These are phyloP conservation scores for Varanus komodoensis DNA, from an alignment of 2,113 vertebrate species.

Conservation along the genomic window DNA sequence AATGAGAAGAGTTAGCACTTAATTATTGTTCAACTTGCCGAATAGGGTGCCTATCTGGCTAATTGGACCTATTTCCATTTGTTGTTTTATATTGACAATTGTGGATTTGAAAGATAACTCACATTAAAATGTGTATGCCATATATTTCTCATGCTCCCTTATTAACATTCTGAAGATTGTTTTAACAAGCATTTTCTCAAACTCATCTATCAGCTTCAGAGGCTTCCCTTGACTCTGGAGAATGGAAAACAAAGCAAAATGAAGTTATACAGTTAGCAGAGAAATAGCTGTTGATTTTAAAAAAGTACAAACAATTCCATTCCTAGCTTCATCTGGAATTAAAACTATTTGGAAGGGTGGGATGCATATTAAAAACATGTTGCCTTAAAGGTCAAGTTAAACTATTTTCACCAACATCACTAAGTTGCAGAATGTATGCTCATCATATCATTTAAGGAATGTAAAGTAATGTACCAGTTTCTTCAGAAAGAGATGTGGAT, in stretches of 20 bases:
- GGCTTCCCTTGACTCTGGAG: constrained; percentile 14
- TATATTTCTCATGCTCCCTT: not conserved
- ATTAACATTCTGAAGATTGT: constrained; percentile 21
- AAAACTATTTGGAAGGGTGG: constrained; percentile 30
- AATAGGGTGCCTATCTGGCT: not conserved
- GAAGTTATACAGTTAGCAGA: constrained; percentile 34
- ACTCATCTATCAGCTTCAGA: constrained; percentile 1
- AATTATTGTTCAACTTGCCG: constrained; percentile 18
- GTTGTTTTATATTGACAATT: constrained; percentile 27
- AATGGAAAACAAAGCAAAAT: constrained; percentile 42
- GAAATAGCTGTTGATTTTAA: constrained; percentile 47
- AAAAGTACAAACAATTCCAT: not conserved
- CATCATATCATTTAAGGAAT: not conserved
- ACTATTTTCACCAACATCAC: not conserved
- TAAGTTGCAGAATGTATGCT: constrained; percentile 1
- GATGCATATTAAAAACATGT: constrained; percentile 1
- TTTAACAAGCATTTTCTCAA: constrained; percentile 44
- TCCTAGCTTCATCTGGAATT: constrained; percentile 29
- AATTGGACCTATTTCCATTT: not conserved
- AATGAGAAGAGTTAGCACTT: constrained; percentile 13
- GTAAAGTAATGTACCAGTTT: not conserved
- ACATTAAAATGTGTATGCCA: not conserved
- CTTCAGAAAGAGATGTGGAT: not conserved
- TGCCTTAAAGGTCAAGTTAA: constrained; percentile 23
- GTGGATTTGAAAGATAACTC: constrained; percentile 11